Percentiles rank a stretch among this genome's conserved stretches.
Evolutionary conservation across 2,888 invertebrate genomes (phyloP).

Genomic region (Drosophila subsilvestris): DNA sequence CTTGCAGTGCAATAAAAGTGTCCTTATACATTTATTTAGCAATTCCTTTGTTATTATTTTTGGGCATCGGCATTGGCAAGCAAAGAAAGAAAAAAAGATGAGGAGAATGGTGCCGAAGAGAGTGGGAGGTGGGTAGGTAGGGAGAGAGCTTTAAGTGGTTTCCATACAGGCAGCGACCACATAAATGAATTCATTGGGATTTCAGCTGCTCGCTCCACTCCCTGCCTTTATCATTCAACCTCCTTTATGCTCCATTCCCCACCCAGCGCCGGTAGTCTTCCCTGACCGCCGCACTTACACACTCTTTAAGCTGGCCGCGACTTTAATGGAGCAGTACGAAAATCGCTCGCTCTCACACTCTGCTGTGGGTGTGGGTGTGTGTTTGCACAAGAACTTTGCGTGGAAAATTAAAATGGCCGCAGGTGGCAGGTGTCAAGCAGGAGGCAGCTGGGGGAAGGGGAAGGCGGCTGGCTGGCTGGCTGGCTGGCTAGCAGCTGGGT

Average conservation of each 20-base stretch:
- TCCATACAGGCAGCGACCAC: slow-evolving; percentile 29
- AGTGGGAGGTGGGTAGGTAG: not conserved
- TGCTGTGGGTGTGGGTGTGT: slow-evolving; percentile 35
- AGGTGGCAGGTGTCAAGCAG: slow-evolving; percentile 63
- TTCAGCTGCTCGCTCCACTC: slow-evolving; percentile 1
- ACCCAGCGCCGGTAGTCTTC: not conserved
- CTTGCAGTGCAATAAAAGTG: slow-evolving; percentile 77
- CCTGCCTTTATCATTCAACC: not conserved
- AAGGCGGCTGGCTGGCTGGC: not conserved
- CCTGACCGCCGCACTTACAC: not conserved
- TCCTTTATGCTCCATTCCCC: slow-evolving; percentile 1
- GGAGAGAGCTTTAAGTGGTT: slow-evolving; percentile 67
- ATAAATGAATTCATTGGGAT: slow-evolving; percentile 62
- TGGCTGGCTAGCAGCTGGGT: not conserved
- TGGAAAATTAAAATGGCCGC: slow-evolving; percentile 81
- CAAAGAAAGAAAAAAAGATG: not conserved
- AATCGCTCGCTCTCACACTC: not conserved
- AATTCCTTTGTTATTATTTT: slow-evolving; percentile 78
- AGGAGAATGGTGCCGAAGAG: not conserved
- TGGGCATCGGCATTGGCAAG: slow-evolving; percentile 54
- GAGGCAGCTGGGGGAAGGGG: not conserved
- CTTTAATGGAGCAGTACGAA: slow-evolving; percentile 54
- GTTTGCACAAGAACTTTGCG: slow-evolving; percentile 74
- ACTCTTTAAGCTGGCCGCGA: slow-evolving; percentile 62
- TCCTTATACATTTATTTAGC: slow-evolving; percentile 81